A percentile compares a stretch with the other conserved stretches of the same genome.
Evolutionary conservation across 2,113 vertebrate species (phyloP).

Genomic region (Lycaon pictus): DNA sequence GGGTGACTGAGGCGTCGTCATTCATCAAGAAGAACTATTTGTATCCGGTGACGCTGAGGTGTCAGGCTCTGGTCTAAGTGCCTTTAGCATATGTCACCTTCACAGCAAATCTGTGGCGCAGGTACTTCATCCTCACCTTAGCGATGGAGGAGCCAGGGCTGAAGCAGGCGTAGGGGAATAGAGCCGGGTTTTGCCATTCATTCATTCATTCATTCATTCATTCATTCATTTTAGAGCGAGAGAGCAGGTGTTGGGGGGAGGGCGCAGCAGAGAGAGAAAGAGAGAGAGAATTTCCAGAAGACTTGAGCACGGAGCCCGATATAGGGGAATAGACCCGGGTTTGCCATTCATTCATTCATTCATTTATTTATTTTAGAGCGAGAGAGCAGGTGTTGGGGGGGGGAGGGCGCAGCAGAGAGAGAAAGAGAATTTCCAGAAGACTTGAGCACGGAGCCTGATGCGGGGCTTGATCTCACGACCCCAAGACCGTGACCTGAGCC

Average conservation of each 20-base stretch:
- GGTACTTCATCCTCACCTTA: not conserved
- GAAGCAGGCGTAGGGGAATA: too few relatives aligned
- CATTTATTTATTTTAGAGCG: not conserved
- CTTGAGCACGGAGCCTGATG: not conserved
- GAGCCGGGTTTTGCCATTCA: too few relatives aligned
- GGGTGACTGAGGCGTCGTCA: not conserved
- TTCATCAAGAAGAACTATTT: not conserved
- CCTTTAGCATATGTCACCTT: accelerated
- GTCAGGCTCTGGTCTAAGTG: not conserved
- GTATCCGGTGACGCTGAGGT: accelerated
- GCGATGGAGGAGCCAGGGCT: not conserved
- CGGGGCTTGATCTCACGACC: not conserved
- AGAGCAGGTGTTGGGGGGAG: too few relatives aligned
- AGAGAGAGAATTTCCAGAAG: too few relatives aligned
- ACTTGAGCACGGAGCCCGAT: not conserved
- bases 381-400: not conserved
- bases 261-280: too few relatives aligned
- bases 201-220: too few relatives aligned
- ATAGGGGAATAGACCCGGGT: too few relatives aligned
- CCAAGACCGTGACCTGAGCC: not conserved
- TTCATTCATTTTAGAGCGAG: too few relatives aligned
- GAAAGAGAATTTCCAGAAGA: not conserved
- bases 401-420: not conserved
- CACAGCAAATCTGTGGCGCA: accelerated
- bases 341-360: not conserved